phyloP scores from a whole-genome alignment of 2,888 invertebrate genomes.

The Leptopilina drosophilae region DNA sequence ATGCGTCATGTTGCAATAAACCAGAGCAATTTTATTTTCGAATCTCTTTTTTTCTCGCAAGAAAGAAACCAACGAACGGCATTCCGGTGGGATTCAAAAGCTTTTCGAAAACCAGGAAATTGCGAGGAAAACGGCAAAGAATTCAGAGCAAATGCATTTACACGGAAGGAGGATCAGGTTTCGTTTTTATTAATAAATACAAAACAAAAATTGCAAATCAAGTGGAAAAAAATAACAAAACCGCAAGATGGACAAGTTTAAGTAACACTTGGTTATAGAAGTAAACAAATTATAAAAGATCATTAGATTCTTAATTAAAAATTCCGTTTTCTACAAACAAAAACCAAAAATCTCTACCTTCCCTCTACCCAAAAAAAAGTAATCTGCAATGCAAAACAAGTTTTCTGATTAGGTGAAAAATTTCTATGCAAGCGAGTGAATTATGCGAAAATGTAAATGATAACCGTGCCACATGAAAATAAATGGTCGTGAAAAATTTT shows the following conservation, averaged over 20 bases:
- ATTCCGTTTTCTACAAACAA: no score
- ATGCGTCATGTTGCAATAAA: neutral
- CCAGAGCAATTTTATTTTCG: neutral
- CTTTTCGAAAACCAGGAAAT: constrained; percentile 15
- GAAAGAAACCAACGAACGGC: neutral
- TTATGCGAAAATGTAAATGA: no score
- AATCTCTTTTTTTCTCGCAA: neutral
- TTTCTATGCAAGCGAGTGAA: no score
- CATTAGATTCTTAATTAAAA: no score
- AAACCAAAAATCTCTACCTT: no score
- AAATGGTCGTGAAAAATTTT: constrained; percentile 1
- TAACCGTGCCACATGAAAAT: neutral
- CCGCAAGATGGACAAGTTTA: no score
- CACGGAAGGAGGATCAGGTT: neutral
- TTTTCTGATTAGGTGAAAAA: no score
- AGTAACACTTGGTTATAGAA: no score
- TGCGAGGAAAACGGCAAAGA: neutral
- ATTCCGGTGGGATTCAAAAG: constrained; percentile 1
- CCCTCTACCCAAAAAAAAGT: no score
- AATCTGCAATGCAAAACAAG: no score
- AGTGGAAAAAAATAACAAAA: no score
- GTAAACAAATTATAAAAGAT: no score
- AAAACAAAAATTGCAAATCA: neutral
- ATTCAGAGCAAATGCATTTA: constrained; percentile 7
- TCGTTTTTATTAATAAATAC: neutral